These are phyloP conservation scores for Lontra canadensis DNA, from an alignment of 2,113 vertebrate genomes.

Conservation along the genomic window DNA sequence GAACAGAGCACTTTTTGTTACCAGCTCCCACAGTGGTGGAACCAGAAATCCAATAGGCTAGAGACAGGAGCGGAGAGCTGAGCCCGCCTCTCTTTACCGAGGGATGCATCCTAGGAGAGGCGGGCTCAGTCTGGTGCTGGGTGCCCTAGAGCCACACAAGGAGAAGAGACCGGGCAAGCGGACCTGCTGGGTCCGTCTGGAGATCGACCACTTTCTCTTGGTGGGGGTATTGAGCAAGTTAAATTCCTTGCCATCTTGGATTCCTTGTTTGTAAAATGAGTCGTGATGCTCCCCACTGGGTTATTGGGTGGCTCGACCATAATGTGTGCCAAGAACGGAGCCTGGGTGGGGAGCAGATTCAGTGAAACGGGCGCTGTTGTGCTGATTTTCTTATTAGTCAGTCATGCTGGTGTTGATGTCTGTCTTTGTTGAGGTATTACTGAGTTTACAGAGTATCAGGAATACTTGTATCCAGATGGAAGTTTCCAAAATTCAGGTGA, in stretches of 20 bases:
- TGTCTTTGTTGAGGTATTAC: neutral
- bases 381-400: neutral
- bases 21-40: neutral
- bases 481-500: neutral
- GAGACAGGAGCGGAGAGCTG: neutral
- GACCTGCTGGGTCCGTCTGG: neutral
- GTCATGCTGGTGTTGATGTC: neutral
- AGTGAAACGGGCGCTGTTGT: fast-evolving
- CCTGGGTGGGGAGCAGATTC: neutral
- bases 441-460: neutral
- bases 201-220: neutral
- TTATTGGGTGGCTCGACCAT: neutral
- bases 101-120: neutral
- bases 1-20: neutral
- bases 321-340: neutral
- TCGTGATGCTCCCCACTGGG: neutral
- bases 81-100: neutral
- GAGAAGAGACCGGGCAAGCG: neutral
- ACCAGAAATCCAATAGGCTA: neutral
- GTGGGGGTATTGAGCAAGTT: neutral
- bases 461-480: neutral
- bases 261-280: neutral
- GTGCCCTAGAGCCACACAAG: neutral
- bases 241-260: neutral
- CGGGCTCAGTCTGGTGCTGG: neutral